Evolutionary conservation across 2,888 invertebrate genomes (phyloP).

Genomic region (Elegia similella): DNA sequence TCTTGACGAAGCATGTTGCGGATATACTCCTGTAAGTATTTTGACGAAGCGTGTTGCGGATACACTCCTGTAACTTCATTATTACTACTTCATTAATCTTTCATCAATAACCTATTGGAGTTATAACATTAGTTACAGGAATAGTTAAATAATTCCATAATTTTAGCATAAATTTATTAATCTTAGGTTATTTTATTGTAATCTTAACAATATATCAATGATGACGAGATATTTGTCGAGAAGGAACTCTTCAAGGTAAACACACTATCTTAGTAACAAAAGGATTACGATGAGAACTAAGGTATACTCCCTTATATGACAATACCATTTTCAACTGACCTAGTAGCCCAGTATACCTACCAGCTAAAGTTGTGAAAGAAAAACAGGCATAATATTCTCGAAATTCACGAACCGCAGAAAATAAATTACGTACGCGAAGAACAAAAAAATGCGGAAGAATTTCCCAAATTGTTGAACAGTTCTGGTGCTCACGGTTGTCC

Average conservation of each 20-base stretch:
- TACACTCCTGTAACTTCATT: too few relatives aligned
- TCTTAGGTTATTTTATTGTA: conserved; percentile 70
- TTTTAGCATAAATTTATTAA: conserved; percentile 74
- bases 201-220: conserved; percentile 83
- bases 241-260: conserved; percentile 84
- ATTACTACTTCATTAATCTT: too few relatives aligned
- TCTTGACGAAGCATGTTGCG: too few relatives aligned
- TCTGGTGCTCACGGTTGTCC: neutral
- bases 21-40: too few relatives aligned
- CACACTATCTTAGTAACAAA: conserved; percentile 82
- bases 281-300: conserved; percentile 83
- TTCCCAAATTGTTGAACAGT: conserved; percentile 20
- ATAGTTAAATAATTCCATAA: conserved; percentile 84
- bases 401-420: conserved; percentile 7
- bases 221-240: conserved; percentile 86
- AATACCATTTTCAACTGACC: too few relatives aligned
- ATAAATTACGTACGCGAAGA: conserved; percentile 5
- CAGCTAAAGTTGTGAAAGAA: neutral
- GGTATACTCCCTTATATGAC: too few relatives aligned
- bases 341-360: too few relatives aligned
- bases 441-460: conserved; percentile 26
- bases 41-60: too few relatives aligned
- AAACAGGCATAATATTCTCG: conserved; percentile 1
- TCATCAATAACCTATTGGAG: too few relatives aligned
- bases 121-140: conserved; percentile 80